These are phyloP conservation scores for Danio tinwini DNA, from an alignment of 2,797 vertebrate species.

Conservation along the genomic window DNA sequence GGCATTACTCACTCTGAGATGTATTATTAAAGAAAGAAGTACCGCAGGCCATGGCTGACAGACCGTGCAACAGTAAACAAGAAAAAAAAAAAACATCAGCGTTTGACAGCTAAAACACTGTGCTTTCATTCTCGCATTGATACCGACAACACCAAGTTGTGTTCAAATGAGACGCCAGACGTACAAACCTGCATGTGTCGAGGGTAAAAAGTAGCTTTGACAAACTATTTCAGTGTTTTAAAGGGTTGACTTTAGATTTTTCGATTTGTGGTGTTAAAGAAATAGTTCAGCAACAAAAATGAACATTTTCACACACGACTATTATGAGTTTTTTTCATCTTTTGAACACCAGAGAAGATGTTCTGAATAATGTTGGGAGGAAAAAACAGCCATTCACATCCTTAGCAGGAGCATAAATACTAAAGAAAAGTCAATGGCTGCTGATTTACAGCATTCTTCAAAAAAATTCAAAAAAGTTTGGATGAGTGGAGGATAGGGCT, in stretches of 20 bases:
- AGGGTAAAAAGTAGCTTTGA: neutral
- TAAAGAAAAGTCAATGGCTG: too few relatives aligned
- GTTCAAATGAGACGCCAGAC: neutral
- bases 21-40: conserved; percentile 63
- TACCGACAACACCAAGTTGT: conserved; percentile 17
- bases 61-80: conserved; percentile 60
- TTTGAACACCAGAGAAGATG: too few relatives aligned
- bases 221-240: neutral
- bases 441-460: too few relatives aligned
- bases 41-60: conserved; percentile 55
- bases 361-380: too few relatives aligned
- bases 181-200: neutral
- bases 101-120: conserved; percentile 55
- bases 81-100: conserved; percentile 42
- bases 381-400: too few relatives aligned
- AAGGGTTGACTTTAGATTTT: conserved; percentile 1
- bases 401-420: too few relatives aligned
- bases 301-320: too few relatives aligned
- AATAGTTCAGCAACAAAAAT: too few relatives aligned
- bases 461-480: too few relatives aligned
- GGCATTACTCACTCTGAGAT: conserved; percentile 58
- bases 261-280: neutral
- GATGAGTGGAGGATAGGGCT: too few relatives aligned
- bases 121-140: conserved; percentile 34
- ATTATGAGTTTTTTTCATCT: too few relatives aligned